These are phyloP conservation scores for Eupelmus urozonus DNA, from an alignment of 2,888 invertebrate genomes.

Conservation along the genomic window DNA sequence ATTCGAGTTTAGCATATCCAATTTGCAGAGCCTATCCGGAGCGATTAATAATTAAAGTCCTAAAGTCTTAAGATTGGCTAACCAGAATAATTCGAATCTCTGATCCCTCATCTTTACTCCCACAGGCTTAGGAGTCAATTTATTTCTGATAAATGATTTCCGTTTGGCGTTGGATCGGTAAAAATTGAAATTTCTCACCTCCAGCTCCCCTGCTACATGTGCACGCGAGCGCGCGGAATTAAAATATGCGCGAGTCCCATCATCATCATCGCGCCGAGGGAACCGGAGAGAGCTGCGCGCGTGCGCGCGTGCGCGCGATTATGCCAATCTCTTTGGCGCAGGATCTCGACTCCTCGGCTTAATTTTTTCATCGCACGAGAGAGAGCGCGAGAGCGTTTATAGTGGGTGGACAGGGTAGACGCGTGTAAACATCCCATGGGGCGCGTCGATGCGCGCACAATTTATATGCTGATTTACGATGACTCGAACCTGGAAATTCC, in stretches of 20 bases:
- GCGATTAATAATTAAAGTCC: too few species aligned
- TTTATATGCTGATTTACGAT: conserved; percentile 47
- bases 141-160: background rate
- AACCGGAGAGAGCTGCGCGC: too few species aligned
- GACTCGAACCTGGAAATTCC: conserved; percentile 11
- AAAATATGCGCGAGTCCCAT: conserved; percentile 6
- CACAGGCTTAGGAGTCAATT: too few species aligned
- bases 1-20: too few species aligned
- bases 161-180: background rate
- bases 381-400: background rate
- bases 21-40: too few species aligned
- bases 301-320: conserved; percentile 10
- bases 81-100: too few species aligned
- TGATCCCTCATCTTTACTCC: too few species aligned
- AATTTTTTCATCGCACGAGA: too few species aligned
- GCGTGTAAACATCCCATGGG: conserved; percentile 30
- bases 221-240: background rate
- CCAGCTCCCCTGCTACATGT: too few species aligned
- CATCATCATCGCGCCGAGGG: background rate
- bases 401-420: conserved; percentile 35
- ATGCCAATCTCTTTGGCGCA: conserved; percentile 16
- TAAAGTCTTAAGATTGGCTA: too few species aligned
- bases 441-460: conserved; percentile 6
- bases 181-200: too few species aligned
- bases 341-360: background rate